Conservation (phyloP, 2,113 vertebrate genomes). For the Pelodiscus sinensis region DNA sequence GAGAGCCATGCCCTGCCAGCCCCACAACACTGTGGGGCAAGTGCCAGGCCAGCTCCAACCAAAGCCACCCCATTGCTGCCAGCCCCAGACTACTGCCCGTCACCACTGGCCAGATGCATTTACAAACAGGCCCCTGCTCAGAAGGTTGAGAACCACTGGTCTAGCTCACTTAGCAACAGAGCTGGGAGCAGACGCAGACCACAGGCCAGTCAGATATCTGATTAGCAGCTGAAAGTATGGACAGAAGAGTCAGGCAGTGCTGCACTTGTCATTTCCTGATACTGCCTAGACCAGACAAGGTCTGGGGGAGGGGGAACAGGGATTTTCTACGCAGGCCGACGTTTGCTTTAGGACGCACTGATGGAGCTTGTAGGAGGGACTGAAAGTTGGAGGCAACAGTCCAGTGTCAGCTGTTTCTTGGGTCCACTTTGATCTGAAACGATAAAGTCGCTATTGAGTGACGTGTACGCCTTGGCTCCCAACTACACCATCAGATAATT, state of each 20-base stretch:
- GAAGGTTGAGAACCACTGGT: background rate
- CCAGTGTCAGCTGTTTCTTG: background rate
- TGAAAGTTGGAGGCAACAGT: background rate
- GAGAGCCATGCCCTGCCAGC: too few relatives aligned
- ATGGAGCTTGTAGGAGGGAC: background rate
- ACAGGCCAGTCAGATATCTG: fast-evolving
- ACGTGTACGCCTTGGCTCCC: fast-evolving
- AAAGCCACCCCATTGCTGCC: too few relatives aligned
- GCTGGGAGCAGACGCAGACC: background rate
- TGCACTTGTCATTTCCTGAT: background rate
- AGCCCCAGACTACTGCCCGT: background rate
- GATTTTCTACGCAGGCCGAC: fast-evolving
- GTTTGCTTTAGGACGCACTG: background rate
- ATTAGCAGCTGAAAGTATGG: fast-evolving
- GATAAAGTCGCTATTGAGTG: fast-evolving
- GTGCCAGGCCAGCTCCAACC: too few relatives aligned
- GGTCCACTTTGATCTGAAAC: background rate
- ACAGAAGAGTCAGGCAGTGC: fast-evolving
- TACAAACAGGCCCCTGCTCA: background rate
- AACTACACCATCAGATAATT: fast-evolving
- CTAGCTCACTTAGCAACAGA: background rate
- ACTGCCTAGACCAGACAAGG: background rate
- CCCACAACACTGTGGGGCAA: background rate
- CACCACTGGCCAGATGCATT: background rate
- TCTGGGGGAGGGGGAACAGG: background rate